Evolutionary conservation across 2,797 vertebrate species (phyloP), one percentile per base, ranked within the genome.

Genomic region (Lithobates pipiens): DNA sequence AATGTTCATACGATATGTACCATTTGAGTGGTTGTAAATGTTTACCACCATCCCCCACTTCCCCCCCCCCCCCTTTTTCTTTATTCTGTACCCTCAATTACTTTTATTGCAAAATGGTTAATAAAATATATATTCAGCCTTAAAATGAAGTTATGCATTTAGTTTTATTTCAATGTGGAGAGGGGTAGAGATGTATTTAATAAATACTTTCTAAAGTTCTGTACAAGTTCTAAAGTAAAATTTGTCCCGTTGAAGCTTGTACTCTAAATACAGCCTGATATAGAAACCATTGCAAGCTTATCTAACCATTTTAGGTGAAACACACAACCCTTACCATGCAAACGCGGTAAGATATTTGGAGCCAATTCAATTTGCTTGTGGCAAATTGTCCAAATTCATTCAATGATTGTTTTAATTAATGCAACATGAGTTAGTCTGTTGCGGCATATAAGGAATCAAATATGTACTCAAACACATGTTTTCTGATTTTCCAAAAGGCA

Each of bases 301-400:
- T 70, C 63, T 67, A 27, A 46, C 83, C 69, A 85, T 85, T 73
- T 79, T 85, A 79, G 83, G 83, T 63, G 67, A 85, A 79, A 78
- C 23, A 27, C 18, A 13, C 15, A 32, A 29, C 67, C 39, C 50
- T 79, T 71, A 63, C 57, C 32, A 72, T 84, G 32, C 34, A 82
- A 82, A 42, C 69, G 27, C 65, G 36, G 57, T 32, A 63, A 82
- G 57, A 73, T 78, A 27, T 84, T 57, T 72, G 69, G 83, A 85
- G 61, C 27, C n/a, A 65, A 85, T 72, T 72, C 76, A 85, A 85
- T 78, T 78, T 44, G 75, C 83, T 78, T 36, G 36, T 71, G 76
- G 83, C 68, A 73, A 77, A 72, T 44, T 16, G 15, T 63, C 57
- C 13, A 69, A 46, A 80, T 80, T 69, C 78, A 54, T 57, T 54